Base-by-base conservation (phyloP, 2,113 vertebrate species). In the Eupsittula cactorum region DNA sequence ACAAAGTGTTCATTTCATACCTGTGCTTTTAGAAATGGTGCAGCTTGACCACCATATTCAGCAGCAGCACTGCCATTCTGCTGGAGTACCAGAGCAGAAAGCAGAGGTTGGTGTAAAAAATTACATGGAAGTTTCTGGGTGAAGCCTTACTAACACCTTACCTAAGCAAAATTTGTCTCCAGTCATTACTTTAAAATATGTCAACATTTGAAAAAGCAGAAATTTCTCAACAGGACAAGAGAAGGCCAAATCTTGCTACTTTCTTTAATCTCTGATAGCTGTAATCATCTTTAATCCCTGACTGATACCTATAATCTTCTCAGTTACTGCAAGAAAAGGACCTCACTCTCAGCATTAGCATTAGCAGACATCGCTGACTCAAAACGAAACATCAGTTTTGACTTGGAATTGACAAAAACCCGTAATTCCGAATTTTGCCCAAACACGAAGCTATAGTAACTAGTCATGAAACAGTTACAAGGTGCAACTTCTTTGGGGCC, bases 1-100 rank as follows among this genome's bases (percentile, higher is more conserved):
- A 90, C 92, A 16, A 82, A 88, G 90, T 46, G 95, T 75, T 86
- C 50, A 84, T 75, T 21, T 79, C 47, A 92, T 93, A 94, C 77
- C 53, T 0, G 39, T 94, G 90, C 89, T 77, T 84, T 81, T 76
- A 83, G 74, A 86, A 94, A 73, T 53, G 42, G 46, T 74, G 44
- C 55, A 65, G 52, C 71, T 41, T 68, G 23, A 67, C 17, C 60
- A 60, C 47, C 52, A 10, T 14, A 53, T 52, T 82, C 65, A 85
- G n/a, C 55, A 76, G 59, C 1, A 82, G 63, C 75, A 69, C 46
- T 76, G 77, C 31, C 65, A 78, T n/a, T 42, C 67, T 82, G 73
- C 64, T 73, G 31, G 47, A 77, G 70, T 42, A n/a, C 47, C 80
- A 84, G 59, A 75, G 71, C 57, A 94, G 62, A 52, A 82, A 88